Evolutionary conservation across 1,140 invertebrate species (phyloP), one percentile per base, ranked within the genome.

Genomic region (Drosophila pseudoananassae): DNA sequence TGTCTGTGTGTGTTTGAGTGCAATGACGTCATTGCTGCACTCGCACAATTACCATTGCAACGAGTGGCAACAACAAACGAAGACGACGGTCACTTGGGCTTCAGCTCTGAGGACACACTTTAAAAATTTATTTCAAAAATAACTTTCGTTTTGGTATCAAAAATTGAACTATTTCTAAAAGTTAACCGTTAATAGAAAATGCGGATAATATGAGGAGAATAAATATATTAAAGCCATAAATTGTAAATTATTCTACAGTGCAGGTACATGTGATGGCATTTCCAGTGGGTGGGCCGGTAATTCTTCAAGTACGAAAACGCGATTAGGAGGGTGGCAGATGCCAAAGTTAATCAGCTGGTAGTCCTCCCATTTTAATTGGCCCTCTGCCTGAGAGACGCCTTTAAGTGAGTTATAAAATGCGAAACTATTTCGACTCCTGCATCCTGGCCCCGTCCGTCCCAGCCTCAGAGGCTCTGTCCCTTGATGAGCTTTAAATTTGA

Each of bases 331-430:
- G 38, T 15, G 50, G 33, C 46, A 54, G 54, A 69, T 52, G 72
- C 64, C 81, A 85, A 87, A 78, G 81, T 84, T 84, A 85, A 85
- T 85, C 81, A 85, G 78, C 77, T 77, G 77, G 52, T 70, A 43
- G 77, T 81, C 82, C 70, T 78, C 74, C 72, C 83, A 82, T 78
- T 87, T 85, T 85, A 85, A 85, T 85, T 85, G 81, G 82, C 82
- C 84, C 52, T 51, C 74, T 76, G 60, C 58, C 58, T 36, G 50
- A 20, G 50, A 50, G 74, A 69, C 74, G 64, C 50, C 82, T 78
- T 75, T 87, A 85, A 85, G 80, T 85, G 81, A 85, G 81, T 87
- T 87, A 87, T 85, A 87, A 85, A 85, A 84, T 87, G 77, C 68
- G 68, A 69, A 84, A 87, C 81, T 84, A 84, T 87, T 84, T 77